Evolutionary conservation across 2,113 vertebrate species (phyloP), one percentile per base, ranked within the genome.

Genomic region (Zapus hudsonius): DNA sequence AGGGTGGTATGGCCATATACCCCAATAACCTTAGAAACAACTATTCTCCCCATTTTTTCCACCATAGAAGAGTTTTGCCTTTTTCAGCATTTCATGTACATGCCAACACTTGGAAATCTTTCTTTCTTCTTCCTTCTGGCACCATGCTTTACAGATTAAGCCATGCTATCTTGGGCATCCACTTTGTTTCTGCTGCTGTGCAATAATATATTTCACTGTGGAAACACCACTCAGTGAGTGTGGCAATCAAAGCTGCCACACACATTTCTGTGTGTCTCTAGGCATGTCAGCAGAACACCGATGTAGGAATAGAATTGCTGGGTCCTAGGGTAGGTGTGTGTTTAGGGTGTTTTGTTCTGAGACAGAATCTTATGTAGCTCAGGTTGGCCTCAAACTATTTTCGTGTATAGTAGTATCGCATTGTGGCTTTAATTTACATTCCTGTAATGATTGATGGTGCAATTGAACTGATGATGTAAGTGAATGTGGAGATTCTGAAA

Each of bases 341-440:
- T 29, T 75, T 66, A 80, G 85, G 52, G 52, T 52, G 52, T 52
- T 52, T 52, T 52, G 12, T 52, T 52, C 16, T 52, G 52, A 52
- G 11, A 52, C 52, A 52, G 52, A 15, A 52, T 52, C 52, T 52
- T 52, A 52, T 52, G 52, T 52, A 52, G 52, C 52, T 52, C 52
- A 52, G 52, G 52, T 52, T 52, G 52, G 52, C 52, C 52, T 52
- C 52, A 52, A 52, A 52, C 52, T 52, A 52, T 13, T 2, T 7
- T 52, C 52, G 16, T 16, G 33, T 29, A 15, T 36, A 47, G n/a
- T 63, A 38, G 19, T 57, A 88, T 75, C 31, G 38, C 22, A 47
- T 10, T 33, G 10, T 91, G 22, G 44, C 82, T 83, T 93, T 84
- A n/a, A 80, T 91, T 81, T 90, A 17, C 25, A 64, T 55, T 76